These are phyloP conservation scores for Turdus rufiventris DNA, from an alignment of 2,113 vertebrate species.

Conservation along the genomic window DNA sequence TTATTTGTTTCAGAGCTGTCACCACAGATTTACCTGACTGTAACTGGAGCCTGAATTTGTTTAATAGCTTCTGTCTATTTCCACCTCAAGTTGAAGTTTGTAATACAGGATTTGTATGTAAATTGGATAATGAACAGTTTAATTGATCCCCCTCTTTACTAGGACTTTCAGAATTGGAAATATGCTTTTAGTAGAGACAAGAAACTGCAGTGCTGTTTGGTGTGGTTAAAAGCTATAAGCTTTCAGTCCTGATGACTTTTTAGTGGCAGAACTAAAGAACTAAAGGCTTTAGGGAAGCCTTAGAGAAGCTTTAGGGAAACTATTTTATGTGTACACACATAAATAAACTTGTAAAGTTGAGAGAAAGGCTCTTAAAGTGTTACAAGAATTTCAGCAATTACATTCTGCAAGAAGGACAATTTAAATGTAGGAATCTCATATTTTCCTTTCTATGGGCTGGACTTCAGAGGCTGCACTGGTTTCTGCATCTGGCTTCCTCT, in stretches of 20 bases:
- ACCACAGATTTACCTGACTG: not conserved
- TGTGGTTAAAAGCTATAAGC: slow-evolving; percentile 28
- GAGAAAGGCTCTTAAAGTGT: not conserved
- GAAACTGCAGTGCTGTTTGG: slow-evolving; percentile 40
- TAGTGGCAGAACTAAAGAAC: not conserved
- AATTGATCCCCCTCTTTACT: not conserved
- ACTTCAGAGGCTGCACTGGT: not conserved
- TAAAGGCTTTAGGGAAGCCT: slow-evolving; percentile 39
- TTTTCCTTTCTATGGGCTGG: not conserved
- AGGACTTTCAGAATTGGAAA: slow-evolving; percentile 25
- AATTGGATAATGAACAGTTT: not conserved
- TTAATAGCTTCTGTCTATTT: not conserved
- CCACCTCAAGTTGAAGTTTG: not conserved
- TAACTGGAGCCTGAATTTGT: not conserved
- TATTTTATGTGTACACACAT: not conserved
- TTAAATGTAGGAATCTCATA: not conserved
- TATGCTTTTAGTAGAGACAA: slow-evolving; percentile 44
- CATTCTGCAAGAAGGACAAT: not conserved
- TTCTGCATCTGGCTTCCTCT: not conserved
- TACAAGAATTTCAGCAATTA: not conserved
- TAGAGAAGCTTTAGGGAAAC: slow-evolving; percentile 37
- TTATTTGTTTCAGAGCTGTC: not conserved
- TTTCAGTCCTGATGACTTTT: slow-evolving; percentile 59
- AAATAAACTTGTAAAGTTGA: not conserved
- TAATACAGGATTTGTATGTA: slow-evolving; percentile 5